Evolutionary conservation across 1,140 invertebrate species (phyloP).

Genomic region (Phocides pigmalion): DNA sequence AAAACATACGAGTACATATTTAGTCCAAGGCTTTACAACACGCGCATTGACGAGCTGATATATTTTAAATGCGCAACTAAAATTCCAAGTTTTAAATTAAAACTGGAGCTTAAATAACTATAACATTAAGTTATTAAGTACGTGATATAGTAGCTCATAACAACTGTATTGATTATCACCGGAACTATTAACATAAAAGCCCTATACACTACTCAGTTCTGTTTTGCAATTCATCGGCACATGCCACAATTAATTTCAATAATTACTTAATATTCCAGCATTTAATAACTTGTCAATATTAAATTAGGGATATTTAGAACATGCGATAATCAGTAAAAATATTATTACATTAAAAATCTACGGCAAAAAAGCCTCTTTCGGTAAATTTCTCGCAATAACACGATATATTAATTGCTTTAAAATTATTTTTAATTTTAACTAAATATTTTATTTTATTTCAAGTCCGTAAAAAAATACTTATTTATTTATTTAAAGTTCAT

Average conservation of each 20-base stretch:
- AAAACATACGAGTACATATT: too few species aligned
- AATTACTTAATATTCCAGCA: conserved; percentile 24
- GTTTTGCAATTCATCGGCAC: conserved; percentile 31
- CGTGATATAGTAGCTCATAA: conserved; percentile 20
- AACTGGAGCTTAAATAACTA: conserved; percentile 1
- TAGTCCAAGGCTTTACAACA: too few species aligned
- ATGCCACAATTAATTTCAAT: conserved; percentile 32
- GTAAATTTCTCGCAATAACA: too few species aligned
- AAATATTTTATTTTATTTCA: too few species aligned
- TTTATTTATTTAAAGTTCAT: too few species aligned
- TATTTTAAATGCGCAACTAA: too few species aligned
- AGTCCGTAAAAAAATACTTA: too few species aligned
- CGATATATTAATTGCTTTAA: too few species aligned
- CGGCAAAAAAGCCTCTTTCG: too few species aligned
- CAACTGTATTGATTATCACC: conserved; percentile 22
- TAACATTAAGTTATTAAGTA: conserved; percentile 26
- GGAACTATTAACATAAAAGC: conserved; percentile 27
- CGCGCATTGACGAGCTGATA: too few species aligned
- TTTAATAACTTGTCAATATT: conserved; percentile 15
- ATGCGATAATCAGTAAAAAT: background rate
- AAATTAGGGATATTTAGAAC: conserved; percentile 9
- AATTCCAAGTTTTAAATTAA: background rate
- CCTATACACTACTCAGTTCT: conserved; percentile 13
- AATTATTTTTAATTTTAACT: too few species aligned
- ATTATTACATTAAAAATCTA: too few species aligned